Conservation (phyloP, 2,888 invertebrate species). For the Teleiodes luculella region DNA sequence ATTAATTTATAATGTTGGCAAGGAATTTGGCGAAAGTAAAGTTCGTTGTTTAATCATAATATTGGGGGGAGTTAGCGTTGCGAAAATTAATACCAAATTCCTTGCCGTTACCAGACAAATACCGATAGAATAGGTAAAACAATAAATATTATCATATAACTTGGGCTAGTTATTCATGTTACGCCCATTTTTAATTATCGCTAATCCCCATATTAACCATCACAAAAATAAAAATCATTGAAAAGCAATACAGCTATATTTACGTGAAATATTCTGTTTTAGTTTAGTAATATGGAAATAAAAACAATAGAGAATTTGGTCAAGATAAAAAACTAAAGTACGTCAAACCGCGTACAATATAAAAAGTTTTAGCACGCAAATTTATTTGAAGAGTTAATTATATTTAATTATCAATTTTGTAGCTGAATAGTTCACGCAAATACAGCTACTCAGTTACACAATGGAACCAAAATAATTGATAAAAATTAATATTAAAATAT, state of each 20-base stretch:
- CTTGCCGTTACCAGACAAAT: background rate
- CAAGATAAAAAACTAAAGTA: background rate
- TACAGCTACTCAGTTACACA: conserved; percentile 38
- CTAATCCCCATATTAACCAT: conserved; percentile 55
- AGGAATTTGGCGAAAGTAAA: background rate
- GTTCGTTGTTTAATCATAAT: background rate
- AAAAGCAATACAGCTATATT: background rate
- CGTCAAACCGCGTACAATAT: no score
- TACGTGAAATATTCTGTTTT: background rate
- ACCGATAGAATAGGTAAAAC: background rate
- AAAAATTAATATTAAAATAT: conserved; percentile 70
- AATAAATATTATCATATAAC: no score
- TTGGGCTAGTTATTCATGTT: no score
- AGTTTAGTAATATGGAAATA: no score
- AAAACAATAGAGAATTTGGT: background rate
- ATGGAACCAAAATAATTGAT: conserved; percentile 62
- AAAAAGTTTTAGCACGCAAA: background rate
- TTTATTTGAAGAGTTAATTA: background rate
- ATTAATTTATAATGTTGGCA: background rate
- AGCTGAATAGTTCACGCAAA: background rate
- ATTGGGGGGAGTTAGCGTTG: background rate
- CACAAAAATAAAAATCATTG: conserved; percentile 59
- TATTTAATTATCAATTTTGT: background rate
- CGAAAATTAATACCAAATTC: background rate
- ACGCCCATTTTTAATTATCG: conserved; percentile 16